Conservation (phyloP, 2,797 vertebrate genomes). For the Lepidocolaptes lacrymiger region DNA sequence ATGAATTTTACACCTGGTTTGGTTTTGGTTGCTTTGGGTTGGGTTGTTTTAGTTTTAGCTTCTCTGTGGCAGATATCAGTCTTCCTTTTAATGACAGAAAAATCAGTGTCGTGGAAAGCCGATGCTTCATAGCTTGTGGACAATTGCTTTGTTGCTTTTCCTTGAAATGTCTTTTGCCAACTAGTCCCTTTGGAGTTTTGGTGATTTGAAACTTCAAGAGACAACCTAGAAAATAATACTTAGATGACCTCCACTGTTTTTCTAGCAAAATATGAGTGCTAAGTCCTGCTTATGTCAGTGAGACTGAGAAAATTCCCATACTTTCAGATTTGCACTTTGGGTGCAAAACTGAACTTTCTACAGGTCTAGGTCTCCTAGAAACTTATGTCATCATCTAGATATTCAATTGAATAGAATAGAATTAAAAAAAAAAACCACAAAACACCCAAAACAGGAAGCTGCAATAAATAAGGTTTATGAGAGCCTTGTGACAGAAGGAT, state of each 20-base stretch:
- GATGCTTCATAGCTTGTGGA: not conserved
- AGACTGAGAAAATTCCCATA: not conserved
- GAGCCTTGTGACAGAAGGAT: not conserved
- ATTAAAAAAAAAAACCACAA: accelerated
- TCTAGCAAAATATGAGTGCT: not conserved
- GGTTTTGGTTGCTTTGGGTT: accelerated
- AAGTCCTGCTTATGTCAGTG: not conserved
- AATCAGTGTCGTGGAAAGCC: not conserved
- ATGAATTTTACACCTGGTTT: not conserved
- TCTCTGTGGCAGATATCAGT: not conserved
- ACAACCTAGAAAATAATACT: not conserved
- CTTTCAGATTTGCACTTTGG: not conserved
- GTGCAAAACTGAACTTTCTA: not conserved
- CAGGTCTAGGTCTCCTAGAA: not conserved
- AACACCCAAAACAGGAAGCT: not conserved
- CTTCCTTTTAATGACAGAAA: not conserved
- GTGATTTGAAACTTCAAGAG: not conserved
- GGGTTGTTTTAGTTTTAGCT: not conserved
- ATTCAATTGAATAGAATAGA: not conserved
- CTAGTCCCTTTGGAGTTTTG: not conserved
- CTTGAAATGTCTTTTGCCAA: not conserved
- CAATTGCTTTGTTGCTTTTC: not conserved
- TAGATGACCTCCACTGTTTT: not conserved
- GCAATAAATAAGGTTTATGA: not conserved
- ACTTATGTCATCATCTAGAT: not conserved